Evolutionary conservation across 2,113 vertebrate species (phyloP).

Genomic region (Procavia capensis): DNA sequence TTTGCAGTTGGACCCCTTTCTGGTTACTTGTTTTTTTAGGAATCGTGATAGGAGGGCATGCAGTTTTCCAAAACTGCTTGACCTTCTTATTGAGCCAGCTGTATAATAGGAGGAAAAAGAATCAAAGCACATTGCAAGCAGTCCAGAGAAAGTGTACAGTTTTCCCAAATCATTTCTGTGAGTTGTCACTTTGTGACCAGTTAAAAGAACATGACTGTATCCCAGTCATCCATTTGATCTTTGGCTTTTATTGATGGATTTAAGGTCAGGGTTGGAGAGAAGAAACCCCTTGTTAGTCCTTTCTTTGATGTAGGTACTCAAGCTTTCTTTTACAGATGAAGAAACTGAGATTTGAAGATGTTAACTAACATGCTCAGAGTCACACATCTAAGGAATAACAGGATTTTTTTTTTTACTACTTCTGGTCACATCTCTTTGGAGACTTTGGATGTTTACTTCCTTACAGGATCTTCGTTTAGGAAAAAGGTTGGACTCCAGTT

Average conservation of each 20-base stretch:
- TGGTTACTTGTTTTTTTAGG: background rate
- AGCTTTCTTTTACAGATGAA: background rate
- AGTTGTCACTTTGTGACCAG: background rate
- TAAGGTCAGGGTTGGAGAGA: background rate
- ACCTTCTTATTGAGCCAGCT: background rate
- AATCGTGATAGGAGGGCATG: background rate
- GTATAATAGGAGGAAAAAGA: background rate
- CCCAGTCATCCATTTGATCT: background rate
- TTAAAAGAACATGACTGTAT: slow-evolving; percentile 9
- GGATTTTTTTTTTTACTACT: background rate
- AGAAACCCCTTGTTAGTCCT: background rate
- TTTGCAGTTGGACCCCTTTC: background rate
- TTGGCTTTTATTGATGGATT: background rate
- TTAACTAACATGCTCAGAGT: background rate
- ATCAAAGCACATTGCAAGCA: background rate
- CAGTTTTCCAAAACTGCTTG: background rate
- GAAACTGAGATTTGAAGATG: background rate
- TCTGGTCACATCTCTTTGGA: background rate
- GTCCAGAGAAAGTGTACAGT: background rate
- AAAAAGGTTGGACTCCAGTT: background rate
- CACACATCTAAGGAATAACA: background rate
- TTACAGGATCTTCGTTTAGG: background rate
- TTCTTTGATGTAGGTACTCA: background rate
- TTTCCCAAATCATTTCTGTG: background rate
- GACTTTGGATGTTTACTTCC: background rate